These are phyloP conservation scores for Leptinotarsa lineolata DNA, from an alignment of 1,140 invertebrate species.

Conservation along the genomic window DNA sequence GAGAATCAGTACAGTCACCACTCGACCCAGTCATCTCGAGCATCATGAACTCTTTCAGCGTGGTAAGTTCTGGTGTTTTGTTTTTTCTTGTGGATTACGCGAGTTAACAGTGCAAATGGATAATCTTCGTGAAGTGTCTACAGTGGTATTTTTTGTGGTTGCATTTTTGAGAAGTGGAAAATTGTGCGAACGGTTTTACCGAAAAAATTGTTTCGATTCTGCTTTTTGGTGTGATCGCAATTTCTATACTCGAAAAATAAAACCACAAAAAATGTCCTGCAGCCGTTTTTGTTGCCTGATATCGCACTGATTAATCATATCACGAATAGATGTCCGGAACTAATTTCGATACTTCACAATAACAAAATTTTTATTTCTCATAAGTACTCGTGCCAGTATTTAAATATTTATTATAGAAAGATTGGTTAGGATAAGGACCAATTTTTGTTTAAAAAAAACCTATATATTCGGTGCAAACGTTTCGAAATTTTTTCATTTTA, in stretches of 20 bases:
- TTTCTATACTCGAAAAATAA: conserved; percentile 9
- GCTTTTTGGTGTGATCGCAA: background rate
- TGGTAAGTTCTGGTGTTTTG: conserved; percentile 50
- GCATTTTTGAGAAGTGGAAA: background rate
- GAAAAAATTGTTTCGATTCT: background rate
- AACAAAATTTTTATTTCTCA: too few relatives aligned
- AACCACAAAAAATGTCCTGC: conserved; percentile 16
- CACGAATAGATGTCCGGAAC: too few relatives aligned
- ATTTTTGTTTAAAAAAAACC: too few relatives aligned
- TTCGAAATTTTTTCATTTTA: too few relatives aligned
- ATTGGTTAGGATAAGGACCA: too few relatives aligned
- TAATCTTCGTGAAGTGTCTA: conserved; percentile 22
- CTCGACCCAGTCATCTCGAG: conserved; percentile 52
- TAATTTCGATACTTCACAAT: too few relatives aligned
- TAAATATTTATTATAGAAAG: too few relatives aligned
- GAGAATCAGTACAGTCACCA: conserved; percentile 53
- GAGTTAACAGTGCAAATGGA: conserved; percentile 21
- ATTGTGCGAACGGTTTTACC: background rate
- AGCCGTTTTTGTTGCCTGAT: background rate
- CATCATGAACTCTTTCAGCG: conserved; percentile 56
- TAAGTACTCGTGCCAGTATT: too few relatives aligned
- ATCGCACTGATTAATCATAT: too few relatives aligned
- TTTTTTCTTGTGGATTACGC: conserved; percentile 21
- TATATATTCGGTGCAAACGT: too few relatives aligned
- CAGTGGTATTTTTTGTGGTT: conserved; percentile 28